Evolutionary conservation across 2,113 vertebrate genomes (phyloP).

Genomic region (Neotragus pygmaeus): DNA sequence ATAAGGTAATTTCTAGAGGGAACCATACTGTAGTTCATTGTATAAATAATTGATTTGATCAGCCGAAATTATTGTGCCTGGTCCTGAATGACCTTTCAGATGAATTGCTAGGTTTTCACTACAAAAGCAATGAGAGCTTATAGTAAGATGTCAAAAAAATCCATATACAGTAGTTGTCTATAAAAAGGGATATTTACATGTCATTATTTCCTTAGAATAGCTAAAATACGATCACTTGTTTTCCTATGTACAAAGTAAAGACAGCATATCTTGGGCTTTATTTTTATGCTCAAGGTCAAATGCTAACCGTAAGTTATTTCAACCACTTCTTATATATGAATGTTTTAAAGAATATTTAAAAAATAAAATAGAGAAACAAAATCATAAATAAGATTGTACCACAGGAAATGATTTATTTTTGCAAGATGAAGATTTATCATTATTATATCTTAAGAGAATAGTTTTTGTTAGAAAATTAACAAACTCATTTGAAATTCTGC

Average conservation of each 20-base stretch:
- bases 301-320: not conserved
- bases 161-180: slow-evolving; percentile 58
- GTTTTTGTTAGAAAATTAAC: not conserved
- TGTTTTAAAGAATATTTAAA: not conserved
- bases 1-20: slow-evolving; percentile 75
- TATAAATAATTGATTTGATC: slow-evolving; percentile 79
- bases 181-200: slow-evolving; percentile 63
- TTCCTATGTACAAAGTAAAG: not conserved
- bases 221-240: slow-evolving; percentile 48
- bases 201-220: slow-evolving; percentile 45
- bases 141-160: slow-evolving; percentile 61
- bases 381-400: not conserved
- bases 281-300: slow-evolving; percentile 57
- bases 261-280: slow-evolving; percentile 11
- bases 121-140: slow-evolving; percentile 65
- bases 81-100: slow-evolving; percentile 71
- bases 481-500: not conserved
- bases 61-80: slow-evolving; percentile 70
- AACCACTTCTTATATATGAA: not conserved
- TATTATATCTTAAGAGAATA: not conserved
- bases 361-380: not conserved
- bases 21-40: slow-evolving; percentile 72
- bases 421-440: not conserved
- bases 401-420: not conserved
- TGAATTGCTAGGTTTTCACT: slow-evolving; percentile 67